A percentile compares a stretch with the other conserved stretches of the same genome.
Conservation (phyloP, 2,797 vertebrate genomes). For the Eptatretus atami region DNA sequence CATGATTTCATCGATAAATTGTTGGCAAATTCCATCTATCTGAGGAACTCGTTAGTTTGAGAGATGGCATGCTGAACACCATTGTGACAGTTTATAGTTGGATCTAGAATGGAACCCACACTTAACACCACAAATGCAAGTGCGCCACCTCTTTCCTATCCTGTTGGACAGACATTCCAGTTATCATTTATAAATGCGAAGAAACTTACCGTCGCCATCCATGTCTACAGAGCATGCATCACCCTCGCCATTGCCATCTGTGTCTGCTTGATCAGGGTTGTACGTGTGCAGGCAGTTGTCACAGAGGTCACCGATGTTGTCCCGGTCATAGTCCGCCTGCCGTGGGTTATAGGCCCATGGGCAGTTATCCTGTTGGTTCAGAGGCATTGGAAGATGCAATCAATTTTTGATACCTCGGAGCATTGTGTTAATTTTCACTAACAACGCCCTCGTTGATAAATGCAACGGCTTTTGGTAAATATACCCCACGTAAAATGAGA, state of each 20-base stretch:
- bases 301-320: constrained; percentile 69
- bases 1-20: too few relatives aligned
- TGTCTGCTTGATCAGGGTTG: constrained; percentile 79
- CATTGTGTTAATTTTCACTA: not conserved
- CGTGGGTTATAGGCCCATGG: constrained; percentile 67
- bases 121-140: too few relatives aligned
- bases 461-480: constrained; percentile 8
- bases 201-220: constrained; percentile 59
- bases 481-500: constrained; percentile 11
- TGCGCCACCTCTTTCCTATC: too few relatives aligned
- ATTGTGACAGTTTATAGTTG: too few relatives aligned
- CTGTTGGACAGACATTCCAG: too few relatives aligned
- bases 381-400: constrained; percentile 8
- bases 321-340: constrained; percentile 70
- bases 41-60: too few relatives aligned
- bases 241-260: constrained; percentile 76
- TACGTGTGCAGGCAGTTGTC: constrained; percentile 85
- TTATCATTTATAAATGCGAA: not conserved
- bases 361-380: constrained; percentile 53
- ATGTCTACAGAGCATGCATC: constrained; percentile 85
- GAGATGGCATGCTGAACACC: too few relatives aligned
- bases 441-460: not conserved
- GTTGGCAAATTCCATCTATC: too few relatives aligned
- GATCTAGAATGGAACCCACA: too few relatives aligned
- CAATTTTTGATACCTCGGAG: not conserved